Base-by-base conservation (phyloP, 2,113 vertebrate species). In the Panthera leo region DNA sequence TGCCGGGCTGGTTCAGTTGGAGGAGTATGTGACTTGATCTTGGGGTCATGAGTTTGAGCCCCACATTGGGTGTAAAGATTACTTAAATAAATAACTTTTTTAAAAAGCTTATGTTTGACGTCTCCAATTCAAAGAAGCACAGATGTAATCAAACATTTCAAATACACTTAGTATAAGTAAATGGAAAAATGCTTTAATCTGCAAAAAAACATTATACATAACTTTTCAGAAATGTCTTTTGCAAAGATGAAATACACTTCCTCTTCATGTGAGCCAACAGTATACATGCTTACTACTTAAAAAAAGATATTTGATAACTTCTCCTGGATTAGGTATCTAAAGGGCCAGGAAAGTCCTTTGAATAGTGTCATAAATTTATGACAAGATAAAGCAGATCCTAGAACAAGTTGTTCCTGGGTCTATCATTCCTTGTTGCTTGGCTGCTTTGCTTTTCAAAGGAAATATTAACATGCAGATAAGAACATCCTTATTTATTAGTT, bases 121-220 rank as follows among this genome's bases (percentile, higher is more conserved):
- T 92, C 76, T 86, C 36, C 83, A 84, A 65, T 82, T 94, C 67
- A 97, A 21, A 63, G 45, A 68, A 96, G 58, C 70, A 89, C 42
- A 70, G 55, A 95, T 48, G 6, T 39, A 79, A 94, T 67, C 61
- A 78, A 95, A 25, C 29, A 53, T 92, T 94, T 82, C 34, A 84
- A 89, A 97, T 96, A 6, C n/a, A 80, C 13, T 97, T 89, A 84
- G 48, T n/a, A 25, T 71, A 88, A 89, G 48, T 25, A 87, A 85
- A 79, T 92, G 34, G 9, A 53, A 95, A 92, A 94, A 83, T 78
- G 91, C 48, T 83, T 76, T 67, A 39, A 93, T 78, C 89, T 85
- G 21, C 23, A 29, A 82, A 89, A 39, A 48, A 83, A 51, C 55
- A 42, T 63, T 91, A 53, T 42, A 63, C 9, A 61, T 25, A 96